Base-by-base conservation (phyloP, 2,113 vertebrate species). In the Calypte anna region DNA sequence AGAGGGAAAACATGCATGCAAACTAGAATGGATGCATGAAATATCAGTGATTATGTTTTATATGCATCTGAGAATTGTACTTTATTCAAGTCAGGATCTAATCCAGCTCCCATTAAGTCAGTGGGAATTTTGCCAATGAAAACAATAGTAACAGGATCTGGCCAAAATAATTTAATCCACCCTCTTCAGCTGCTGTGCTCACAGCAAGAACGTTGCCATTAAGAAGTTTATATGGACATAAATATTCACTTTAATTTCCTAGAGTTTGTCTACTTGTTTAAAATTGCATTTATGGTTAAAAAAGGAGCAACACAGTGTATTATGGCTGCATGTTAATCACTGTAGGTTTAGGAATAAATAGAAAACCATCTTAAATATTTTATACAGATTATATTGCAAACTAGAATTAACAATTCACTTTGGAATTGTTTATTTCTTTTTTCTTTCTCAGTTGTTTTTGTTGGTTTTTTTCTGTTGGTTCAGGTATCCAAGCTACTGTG, bases 191-290 rank as follows among this genome's bases (percentile, higher is more conserved):
- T 96, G 96, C 87, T 96, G 82, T 90, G 90, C 75, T 92, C 93
- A 91, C 85, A 96, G 96, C 89, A 93, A 94, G 93, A 72, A 82
- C 89, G 59, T 81, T 91, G 77, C 90, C 70, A 91, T 95, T 96
- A 93, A 95, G 95, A 97, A 94, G 74, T 96, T 97, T 96, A 94
- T 91, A 96, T 70, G 82, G 68, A 82, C 91, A 96, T 96, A 97
- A 96, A 96, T 95, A 97, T 94, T 94, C 96, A 82, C 95, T 95
- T 96, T 96, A 96, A 96, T 96, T 96, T 94, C 82, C 90, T 80
- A 90, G 94, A 94, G 79, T 94, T 95, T 95, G 73, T 95, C 96
- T 95, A 73, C 91, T 97, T 96, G 91, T 86, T 94, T 96, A 96
- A 96, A 94, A 94, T 95, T 95, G 91, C 87, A 91, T 89, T 97